Evolutionary conservation across 2,797 vertebrate species (phyloP).

Genomic region (Parauchenoglanis ngamensis): DNA sequence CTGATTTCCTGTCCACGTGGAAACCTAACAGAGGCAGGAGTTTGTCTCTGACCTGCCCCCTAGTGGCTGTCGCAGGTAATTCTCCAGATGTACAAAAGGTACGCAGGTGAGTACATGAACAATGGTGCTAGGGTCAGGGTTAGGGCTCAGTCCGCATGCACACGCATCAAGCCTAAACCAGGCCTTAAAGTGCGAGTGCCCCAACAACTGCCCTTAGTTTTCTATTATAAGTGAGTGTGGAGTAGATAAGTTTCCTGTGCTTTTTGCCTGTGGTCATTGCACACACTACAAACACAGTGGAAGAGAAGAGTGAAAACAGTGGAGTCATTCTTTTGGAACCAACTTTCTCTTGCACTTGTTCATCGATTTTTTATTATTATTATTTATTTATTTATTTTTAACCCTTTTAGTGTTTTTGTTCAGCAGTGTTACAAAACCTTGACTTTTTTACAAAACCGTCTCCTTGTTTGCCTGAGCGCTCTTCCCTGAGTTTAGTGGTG

Average conservation of each 20-base stretch:
- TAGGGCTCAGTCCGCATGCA: neutral
- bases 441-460: neutral
- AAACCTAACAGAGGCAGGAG: neutral
- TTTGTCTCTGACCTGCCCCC: neutral
- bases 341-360: neutral
- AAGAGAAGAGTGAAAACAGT: neutral
- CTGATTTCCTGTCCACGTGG: too few relatives aligned
- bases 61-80: neutral
- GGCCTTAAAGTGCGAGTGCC: neutral
- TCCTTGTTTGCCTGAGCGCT: neutral
- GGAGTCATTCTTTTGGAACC: neutral
- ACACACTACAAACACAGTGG: neutral
- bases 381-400: too few relatives aligned
- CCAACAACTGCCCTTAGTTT: neutral
- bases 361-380: neutral
- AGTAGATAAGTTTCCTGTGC: neutral
- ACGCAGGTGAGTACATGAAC: neutral
- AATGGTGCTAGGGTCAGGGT: neutral
- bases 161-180: neutral
- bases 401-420: neutral
- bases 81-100: neutral
- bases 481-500: neutral
- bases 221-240: neutral
- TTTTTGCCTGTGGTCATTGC: neutral
- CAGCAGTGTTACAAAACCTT: neutral